Evolutionary conservation across 2,797 vertebrate species (phyloP).

Genomic region (Pachyuromys duprasi): DNA sequence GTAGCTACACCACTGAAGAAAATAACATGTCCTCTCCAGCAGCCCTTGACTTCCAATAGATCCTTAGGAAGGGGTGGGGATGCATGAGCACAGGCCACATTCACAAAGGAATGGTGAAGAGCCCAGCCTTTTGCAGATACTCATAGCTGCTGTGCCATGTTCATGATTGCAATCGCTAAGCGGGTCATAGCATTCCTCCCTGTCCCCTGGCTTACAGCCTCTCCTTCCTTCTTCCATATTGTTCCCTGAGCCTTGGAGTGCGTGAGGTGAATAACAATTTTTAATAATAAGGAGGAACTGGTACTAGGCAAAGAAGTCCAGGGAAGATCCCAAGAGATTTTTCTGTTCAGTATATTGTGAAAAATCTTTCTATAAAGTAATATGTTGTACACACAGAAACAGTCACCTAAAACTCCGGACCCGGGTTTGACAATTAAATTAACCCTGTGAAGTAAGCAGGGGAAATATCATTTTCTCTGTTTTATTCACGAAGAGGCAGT

Average conservation of each 20-base stretch:
- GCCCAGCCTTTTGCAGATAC: not conserved
- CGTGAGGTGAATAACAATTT: not conserved
- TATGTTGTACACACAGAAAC: not conserved
- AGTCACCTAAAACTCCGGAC: conserved; percentile 50
- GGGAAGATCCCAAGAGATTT: not conserved
- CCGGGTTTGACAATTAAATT: conserved; percentile 45
- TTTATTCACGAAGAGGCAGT: conserved; percentile 48
- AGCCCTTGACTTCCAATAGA: not conserved
- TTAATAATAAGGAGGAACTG: not conserved
- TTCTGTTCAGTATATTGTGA: conserved; percentile 4
- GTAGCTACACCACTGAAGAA: not conserved
- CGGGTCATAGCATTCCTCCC: no score
- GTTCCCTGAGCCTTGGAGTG: not conserved
- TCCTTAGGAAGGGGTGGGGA: not conserved
- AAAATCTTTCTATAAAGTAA: conserved; percentile 27
- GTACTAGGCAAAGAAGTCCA: not conserved
- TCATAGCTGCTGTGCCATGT: not conserved
- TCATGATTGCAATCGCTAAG: not conserved
- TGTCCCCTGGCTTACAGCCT: not conserved
- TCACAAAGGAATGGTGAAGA: not conserved
- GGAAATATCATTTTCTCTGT: conserved; percentile 48
- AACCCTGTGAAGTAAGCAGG: conserved; percentile 24
- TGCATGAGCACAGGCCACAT: not conserved
- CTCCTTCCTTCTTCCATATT: not conserved
- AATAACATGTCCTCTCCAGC: not conserved